Conservation (phyloP, 2,888 invertebrate genomes). For the Flabesymbios commensalis region DNA sequence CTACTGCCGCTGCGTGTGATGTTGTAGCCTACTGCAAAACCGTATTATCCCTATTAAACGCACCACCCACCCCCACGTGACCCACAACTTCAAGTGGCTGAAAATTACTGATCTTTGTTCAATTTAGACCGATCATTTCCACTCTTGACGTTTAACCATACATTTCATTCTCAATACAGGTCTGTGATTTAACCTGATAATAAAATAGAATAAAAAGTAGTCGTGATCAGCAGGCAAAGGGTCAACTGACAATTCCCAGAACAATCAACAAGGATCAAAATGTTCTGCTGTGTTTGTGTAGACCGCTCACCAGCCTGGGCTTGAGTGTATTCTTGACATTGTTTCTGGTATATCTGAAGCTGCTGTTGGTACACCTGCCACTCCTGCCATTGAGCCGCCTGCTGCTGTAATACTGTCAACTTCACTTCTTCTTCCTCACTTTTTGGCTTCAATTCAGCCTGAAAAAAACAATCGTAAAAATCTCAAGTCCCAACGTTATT, state of each 20-base stretch:
- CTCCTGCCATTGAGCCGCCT: constrained; percentile 36
- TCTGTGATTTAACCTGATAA: too few relatives aligned
- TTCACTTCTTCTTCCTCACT: constrained; percentile 38
- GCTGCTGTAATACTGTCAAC: constrained; percentile 42
- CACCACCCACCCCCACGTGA: too few relatives aligned
- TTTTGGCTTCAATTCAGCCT: too few relatives aligned
- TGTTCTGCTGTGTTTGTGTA: background rate
- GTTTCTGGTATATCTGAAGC: constrained; percentile 25
- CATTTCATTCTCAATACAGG: too few relatives aligned
- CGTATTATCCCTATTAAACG: too few relatives aligned
- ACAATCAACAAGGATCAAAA: background rate
- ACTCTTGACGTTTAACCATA: background rate
- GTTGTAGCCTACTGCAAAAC: too few relatives aligned
- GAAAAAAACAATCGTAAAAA: too few relatives aligned
- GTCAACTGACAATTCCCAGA: background rate
- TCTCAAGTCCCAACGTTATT: too few relatives aligned
- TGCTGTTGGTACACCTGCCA: constrained; percentile 28
- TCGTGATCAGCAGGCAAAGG: background rate
- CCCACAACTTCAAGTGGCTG: too few relatives aligned
- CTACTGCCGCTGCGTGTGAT: too few relatives aligned
- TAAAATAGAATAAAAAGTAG: background rate
- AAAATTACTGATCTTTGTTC: too few relatives aligned
- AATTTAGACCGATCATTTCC: background rate
- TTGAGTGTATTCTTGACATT: too few relatives aligned
- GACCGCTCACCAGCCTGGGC: constrained; percentile 21